Percentiles rank a stretch among this genome's conserved stretches.
These are phyloP conservation scores for Clivina fossor DNA, from an alignment of 2,888 invertebrate species.

Conservation along the genomic window DNA sequence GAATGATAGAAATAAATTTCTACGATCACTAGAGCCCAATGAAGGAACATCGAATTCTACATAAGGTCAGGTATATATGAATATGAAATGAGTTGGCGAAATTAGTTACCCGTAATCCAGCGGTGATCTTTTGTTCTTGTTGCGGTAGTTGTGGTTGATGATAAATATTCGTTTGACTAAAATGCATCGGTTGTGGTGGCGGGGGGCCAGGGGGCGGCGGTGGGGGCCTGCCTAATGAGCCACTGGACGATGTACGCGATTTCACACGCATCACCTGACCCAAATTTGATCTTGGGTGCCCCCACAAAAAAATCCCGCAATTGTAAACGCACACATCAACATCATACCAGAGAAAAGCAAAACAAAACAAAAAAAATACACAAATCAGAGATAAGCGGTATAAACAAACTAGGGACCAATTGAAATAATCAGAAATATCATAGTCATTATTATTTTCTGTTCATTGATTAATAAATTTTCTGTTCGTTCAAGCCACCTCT, in stretches of 20 bases:
- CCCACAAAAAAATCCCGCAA: background rate
- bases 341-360: conserved; percentile 9
- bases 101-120: conserved; percentile 60
- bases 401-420: conserved; percentile 7
- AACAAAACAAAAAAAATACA: conserved; percentile 15
- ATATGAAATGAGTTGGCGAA: too few species aligned
- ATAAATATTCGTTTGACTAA: background rate
- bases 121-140: conserved; percentile 50
- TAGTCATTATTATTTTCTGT: background rate
- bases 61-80: too few species aligned
- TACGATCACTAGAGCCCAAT: too few species aligned
- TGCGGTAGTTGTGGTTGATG: conserved; percentile 1
- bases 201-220: conserved; percentile 32
- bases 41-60: too few species aligned
- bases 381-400: conserved; percentile 17
- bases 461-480: too few species aligned
- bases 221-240: conserved; percentile 60
- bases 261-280: conserved; percentile 60
- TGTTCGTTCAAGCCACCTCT: too few species aligned
- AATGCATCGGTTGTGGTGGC: conserved; percentile 8
- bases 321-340: background rate
- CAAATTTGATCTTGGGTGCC: conserved; percentile 57
- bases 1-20: too few species aligned
- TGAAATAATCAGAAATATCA: background rate
- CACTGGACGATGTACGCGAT: conserved; percentile 65